phyloP scores from a whole-genome alignment of 2,888 invertebrate species.

The Scaptomyza caliginosa region DNA sequence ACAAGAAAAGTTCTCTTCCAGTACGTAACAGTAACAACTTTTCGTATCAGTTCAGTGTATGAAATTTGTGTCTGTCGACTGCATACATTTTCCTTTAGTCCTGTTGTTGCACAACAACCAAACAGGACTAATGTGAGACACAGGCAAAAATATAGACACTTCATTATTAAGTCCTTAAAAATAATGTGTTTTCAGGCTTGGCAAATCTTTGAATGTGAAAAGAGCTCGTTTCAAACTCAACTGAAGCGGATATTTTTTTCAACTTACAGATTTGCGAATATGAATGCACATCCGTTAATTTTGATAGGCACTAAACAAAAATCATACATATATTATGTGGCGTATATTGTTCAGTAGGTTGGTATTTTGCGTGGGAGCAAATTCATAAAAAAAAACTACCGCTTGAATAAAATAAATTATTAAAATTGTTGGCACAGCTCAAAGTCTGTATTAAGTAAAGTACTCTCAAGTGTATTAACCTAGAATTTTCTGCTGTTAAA shows the following conservation, averaged over 20 bases:
- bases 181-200: not conserved
- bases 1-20: not conserved
- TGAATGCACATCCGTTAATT: constrained; percentile 13
- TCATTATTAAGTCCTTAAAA: not conserved
- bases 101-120: not conserved
- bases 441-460: no score
- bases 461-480: no score
- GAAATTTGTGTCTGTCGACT: rapidly evolving
- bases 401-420: not conserved
- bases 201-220: not conserved
- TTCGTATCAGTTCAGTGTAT: not conserved
- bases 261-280: not conserved
- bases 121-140: not conserved
- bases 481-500: no score
- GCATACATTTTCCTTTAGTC: not conserved
- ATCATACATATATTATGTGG: not conserved
- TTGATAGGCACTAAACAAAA: constrained; percentile 7
- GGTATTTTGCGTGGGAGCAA: not conserved
- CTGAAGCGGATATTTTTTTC: constrained; percentile 13
- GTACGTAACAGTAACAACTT: not conserved
- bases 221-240: constrained; percentile 17
- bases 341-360: not conserved
- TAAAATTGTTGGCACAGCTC: no score
- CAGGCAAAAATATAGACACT: not conserved
- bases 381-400: not conserved